Evolutionary conservation across 2,113 vertebrate species (phyloP).

Genomic region (Paramisgurnus dabryanus): DNA sequence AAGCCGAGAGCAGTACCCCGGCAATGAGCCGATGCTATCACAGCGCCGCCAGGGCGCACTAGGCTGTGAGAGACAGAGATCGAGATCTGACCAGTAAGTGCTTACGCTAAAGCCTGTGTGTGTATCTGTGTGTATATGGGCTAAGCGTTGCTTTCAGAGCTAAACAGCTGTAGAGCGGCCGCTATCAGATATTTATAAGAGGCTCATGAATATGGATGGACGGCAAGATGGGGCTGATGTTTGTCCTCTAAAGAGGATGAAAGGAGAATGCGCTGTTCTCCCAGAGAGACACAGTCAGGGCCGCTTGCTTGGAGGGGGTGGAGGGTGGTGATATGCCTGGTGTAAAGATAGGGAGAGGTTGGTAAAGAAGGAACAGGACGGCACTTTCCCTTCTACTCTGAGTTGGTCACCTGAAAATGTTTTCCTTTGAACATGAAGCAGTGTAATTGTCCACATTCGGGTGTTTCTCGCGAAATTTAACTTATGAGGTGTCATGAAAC

Average conservation of each 20-base stretch:
- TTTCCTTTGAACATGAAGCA: no score
- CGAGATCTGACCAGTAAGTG: conserved; percentile 51
- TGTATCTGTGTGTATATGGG: conserved; percentile 36
- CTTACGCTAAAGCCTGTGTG: conserved; percentile 37
- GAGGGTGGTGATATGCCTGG: conserved; percentile 44
- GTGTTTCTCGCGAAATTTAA: no score
- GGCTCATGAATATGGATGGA: conserved; percentile 81
- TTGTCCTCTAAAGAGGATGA: conserved; percentile 84
- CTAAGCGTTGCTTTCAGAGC: conserved; percentile 63
- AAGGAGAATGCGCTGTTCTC: conserved; percentile 77
- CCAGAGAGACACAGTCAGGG: conserved; percentile 71
- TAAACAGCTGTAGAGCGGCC: conserved; percentile 76
- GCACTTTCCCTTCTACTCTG: conserved; percentile 4
- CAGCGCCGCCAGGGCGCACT: conserved; percentile 52
- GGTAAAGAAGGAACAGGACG: conserved; percentile 28
- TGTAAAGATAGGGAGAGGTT: conserved; percentile 19
- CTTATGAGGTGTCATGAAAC: no score
- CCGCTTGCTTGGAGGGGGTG: conserved; percentile 60
- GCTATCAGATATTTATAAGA: conserved; percentile 84
- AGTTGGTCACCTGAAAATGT: neutral
- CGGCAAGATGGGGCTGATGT: conserved; percentile 78
- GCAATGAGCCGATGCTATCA: conserved; percentile 74
- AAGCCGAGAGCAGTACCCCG: conserved; percentile 66
- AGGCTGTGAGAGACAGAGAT: conserved; percentile 59
- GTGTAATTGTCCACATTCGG: no score